Evolutionary conservation across 2,113 vertebrate species (phyloP).

Genomic region (Cololabis saira): DNA sequence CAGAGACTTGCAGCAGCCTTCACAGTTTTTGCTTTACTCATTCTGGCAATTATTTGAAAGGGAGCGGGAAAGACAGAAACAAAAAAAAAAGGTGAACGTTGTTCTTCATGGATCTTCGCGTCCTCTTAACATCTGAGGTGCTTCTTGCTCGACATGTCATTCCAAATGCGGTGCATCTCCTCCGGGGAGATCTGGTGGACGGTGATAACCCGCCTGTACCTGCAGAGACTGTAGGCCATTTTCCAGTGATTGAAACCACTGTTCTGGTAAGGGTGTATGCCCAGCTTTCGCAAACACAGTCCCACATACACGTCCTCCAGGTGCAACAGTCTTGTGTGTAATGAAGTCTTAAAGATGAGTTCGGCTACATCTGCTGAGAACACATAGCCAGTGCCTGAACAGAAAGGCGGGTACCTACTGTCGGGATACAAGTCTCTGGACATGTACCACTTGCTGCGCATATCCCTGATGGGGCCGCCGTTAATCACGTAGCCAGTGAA

Average conservation of each 20-base stretch:
- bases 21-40: slow-evolving; percentile 38
- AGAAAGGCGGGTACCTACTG: slow-evolving; percentile 97
- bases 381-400: slow-evolving; percentile 97
- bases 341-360: slow-evolving; percentile 96
- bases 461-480: slow-evolving; percentile 95
- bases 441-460: slow-evolving; percentile 99
- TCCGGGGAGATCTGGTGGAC: slow-evolving; percentile 98
- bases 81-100: background rate
- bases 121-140: slow-evolving; percentile 94
- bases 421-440: slow-evolving; percentile 96
- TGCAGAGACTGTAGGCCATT: slow-evolving; percentile 98
- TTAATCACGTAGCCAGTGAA: slow-evolving; percentile 98
- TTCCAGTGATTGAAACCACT: slow-evolving; percentile 99
- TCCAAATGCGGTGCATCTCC: slow-evolving; percentile 99
- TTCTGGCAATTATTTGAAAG: slow-evolving; percentile 29
- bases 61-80: slow-evolving; percentile 32
- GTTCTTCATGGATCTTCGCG: background rate
- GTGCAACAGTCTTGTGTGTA: slow-evolving; percentile 95
- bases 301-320: slow-evolving; percentile 98
- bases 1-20: slow-evolving; percentile 43
- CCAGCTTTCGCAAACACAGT: slow-evolving; percentile 94
- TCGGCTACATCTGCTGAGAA: slow-evolving; percentile 97
- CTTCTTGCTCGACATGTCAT: slow-evolving; percentile 99
- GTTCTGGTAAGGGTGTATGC: slow-evolving; percentile 98
- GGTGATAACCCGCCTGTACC: slow-evolving; percentile 95